Conservation (phyloP, 2,113 vertebrate species). For the Sapayoa aenigma region DNA sequence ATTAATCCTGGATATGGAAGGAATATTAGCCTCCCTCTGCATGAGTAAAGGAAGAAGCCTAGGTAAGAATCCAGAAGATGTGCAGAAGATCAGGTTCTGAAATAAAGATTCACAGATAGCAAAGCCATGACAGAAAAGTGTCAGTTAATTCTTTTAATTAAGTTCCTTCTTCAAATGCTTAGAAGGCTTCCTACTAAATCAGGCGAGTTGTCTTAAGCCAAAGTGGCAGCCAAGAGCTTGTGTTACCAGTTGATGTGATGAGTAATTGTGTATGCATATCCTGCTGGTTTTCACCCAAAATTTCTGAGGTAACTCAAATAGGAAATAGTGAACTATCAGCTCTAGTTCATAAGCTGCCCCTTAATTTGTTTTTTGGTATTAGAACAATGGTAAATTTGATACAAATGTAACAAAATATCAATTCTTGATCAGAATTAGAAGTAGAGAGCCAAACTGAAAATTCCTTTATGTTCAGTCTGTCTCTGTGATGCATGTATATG, state of each 20-base stretch:
- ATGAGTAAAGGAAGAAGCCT: not conserved
- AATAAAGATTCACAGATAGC: not conserved
- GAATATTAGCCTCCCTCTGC: not conserved
- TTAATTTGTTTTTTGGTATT: not conserved
- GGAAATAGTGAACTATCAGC: not conserved
- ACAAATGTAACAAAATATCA: not conserved
- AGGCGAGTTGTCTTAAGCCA: not conserved
- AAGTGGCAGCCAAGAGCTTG: not conserved
- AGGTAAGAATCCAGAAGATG: not conserved
- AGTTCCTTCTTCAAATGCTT: not conserved
- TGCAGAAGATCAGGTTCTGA: not conserved
- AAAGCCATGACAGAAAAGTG: not conserved
- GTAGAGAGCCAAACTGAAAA: not conserved
- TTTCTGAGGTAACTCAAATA: not conserved
- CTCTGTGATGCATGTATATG: not conserved
- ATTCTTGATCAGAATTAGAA: not conserved
- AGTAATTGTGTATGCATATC: not conserved
- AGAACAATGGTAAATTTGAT: not conserved
- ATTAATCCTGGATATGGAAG: not conserved
- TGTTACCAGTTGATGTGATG: not conserved
- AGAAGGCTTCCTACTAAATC: not conserved
- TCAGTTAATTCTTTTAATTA: not conserved
- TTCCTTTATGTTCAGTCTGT: not conserved
- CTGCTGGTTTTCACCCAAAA: not conserved
- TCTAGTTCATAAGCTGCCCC: not conserved